Base-by-base conservation (phyloP, 1,140 invertebrate species). In the Zaprionus camerounensis region DNA sequence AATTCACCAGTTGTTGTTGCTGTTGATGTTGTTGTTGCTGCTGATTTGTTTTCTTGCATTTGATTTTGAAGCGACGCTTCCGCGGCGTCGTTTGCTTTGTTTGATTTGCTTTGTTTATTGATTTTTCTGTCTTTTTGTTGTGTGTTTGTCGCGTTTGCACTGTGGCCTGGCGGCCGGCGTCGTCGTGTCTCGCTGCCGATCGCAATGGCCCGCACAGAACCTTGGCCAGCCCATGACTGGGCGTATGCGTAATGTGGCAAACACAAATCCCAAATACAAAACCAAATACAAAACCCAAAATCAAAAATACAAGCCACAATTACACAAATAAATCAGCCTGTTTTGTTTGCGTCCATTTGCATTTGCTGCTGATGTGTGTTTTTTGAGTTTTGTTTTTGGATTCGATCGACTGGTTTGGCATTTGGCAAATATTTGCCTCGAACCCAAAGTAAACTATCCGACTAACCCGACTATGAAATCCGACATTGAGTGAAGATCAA, bases 341-440 rank as follows among this genome's bases (percentile, higher is more conserved):
- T 44, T 38, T 55, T 55, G 51, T 24, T 41, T 65, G 36, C 56
- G 15, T 38, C 57, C 41, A 56, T 61, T 68, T 41, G 34, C 17
- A 49, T 22, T n/a, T 13, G 36, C 36, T 9, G 51, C 55, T 15
- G 51, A 28, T 24, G 22, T 22, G 49, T 15, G 12, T 55, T n/a
- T 28, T 24, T 55, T 49, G 2, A 34, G 3, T 34, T 34, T 26
- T 26, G 24, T 28, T 51, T 22, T 49, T 69, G 36, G 44, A 20
- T 24, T 12, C 17, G 44, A 26, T 61, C 57, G 55, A 68, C 65
- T 73, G 44, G 64, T 55, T 67, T 68, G 46, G 64, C 66, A 68
- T 15, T 55, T 61, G 57, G 34, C 11, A 61, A 74, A 74, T 74
- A 68, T 74, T 55, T 73, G 57, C 56, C 34, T 24, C n/a, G 17